phyloP scores from a whole-genome alignment of 2,888 invertebrate species.

The Branchinecta sandiegonensis region DNA sequence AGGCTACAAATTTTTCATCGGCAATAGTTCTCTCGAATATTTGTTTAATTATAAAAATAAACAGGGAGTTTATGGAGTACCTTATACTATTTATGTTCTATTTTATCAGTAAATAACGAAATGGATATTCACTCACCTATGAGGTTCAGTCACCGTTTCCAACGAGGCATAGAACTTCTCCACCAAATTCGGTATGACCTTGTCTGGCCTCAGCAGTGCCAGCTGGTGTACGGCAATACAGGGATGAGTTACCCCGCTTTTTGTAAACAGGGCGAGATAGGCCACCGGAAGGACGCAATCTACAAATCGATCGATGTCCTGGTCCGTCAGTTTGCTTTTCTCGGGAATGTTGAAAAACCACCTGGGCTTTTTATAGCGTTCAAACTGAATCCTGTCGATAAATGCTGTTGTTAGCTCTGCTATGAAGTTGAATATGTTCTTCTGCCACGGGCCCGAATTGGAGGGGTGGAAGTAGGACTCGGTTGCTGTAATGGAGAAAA shows the following conservation, averaged over 20 bases:
- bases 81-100: no score
- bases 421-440: constrained; percentile 49
- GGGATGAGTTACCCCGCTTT: constrained; percentile 46
- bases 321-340: constrained; percentile 54
- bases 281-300: constrained; percentile 44
- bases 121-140: constrained; percentile 45
- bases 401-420: constrained; percentile 52
- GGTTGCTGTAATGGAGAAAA: constrained; percentile 55
- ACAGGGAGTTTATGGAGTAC: not conserved
- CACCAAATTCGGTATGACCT: constrained; percentile 65
- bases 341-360: constrained; percentile 59
- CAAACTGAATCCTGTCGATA: constrained; percentile 45
- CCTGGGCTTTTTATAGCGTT: constrained; percentile 45
- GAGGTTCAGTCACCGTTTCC: constrained; percentile 76
- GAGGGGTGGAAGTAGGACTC: constrained; percentile 82
- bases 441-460: constrained; percentile 65
- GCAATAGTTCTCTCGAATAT: no score
- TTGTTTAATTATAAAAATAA: no score
- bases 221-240: constrained; percentile 55
- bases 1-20: no score
- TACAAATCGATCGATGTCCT: constrained; percentile 66
- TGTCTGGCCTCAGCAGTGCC: constrained; percentile 59
- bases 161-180: constrained; percentile 65
- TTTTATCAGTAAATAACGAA: no score
- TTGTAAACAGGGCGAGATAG: constrained; percentile 62